Conservation (phyloP, 1,140 invertebrate species). For the Lepidotrigona ventralis region DNA sequence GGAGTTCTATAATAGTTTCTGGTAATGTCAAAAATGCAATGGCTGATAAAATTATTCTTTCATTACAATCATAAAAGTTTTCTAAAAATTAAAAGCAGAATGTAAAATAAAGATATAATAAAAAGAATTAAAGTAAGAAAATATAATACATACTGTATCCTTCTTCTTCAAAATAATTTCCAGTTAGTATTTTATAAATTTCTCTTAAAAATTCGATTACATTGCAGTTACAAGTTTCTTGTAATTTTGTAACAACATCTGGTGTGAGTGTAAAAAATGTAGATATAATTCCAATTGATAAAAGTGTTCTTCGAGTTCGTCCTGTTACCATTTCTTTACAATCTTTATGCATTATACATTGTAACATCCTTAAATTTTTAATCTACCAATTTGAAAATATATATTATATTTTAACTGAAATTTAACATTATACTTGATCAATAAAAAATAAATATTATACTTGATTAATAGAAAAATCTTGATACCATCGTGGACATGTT, state of each 20-base stretch:
- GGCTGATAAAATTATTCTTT: constrained; percentile 73
- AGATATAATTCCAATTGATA: constrained; percentile 71
- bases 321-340: constrained; percentile 65
- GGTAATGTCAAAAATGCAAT: constrained; percentile 75
- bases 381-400: constrained; percentile 59
- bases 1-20: constrained; percentile 68
- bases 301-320: constrained; percentile 64
- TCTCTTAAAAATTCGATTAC: constrained; percentile 70
- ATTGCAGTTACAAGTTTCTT: constrained; percentile 57
- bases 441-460: constrained; percentile 53
- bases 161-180: constrained; percentile 73
- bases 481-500: constrained; percentile 71
- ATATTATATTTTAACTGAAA: constrained; percentile 7
- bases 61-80: constrained; percentile 70
- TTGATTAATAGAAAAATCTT: constrained; percentile 74
- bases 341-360: constrained; percentile 69
- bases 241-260: constrained; percentile 62
- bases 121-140: neutral
- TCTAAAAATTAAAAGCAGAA: constrained; percentile 62
- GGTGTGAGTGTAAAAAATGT: constrained; percentile 65
- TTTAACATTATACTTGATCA: neutral
- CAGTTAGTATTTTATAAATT: constrained; percentile 71
- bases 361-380: constrained; percentile 61
- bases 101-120: constrained; percentile 1
- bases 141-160: constrained; percentile 66